Percentiles rank a stretch among this genome's conserved stretches.
Evolutionary conservation across 2,888 invertebrate genomes (phyloP).

Genomic region (Ceriagrion tenellum): DNA sequence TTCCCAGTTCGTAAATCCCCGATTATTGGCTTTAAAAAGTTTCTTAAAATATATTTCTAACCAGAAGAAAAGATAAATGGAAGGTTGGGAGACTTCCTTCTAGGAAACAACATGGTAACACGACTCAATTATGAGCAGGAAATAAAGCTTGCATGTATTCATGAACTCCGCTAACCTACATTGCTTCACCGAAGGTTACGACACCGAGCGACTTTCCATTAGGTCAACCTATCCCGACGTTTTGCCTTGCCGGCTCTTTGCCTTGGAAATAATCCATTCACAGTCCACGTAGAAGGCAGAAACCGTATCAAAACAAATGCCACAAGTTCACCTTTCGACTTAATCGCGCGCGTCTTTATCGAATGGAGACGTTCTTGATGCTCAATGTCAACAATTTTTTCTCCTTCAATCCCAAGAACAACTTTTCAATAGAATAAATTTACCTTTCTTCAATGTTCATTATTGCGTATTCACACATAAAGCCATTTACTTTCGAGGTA

Average conservation of each 20-base stretch:
- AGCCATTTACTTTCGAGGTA: too few relatives aligned
- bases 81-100: neutral
- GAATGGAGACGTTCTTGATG: neutral
- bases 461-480: too few relatives aligned
- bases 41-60: too few relatives aligned
- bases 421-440: neutral
- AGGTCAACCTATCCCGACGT: neutral
- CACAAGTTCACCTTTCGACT: neutral
- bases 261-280: conserved; percentile 10
- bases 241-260: neutral
- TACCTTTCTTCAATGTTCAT: neutral
- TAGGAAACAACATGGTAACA: neutral
- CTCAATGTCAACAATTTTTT: neutral
- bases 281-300: neutral
- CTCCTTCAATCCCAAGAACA: neutral
- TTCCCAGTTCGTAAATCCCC: too few relatives aligned
- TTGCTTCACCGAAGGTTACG: neutral
- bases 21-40: too few relatives aligned
- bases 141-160: neutral
- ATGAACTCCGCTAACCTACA: neutral
- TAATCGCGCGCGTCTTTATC: neutral
- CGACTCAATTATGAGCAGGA: neutral
- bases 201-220: neutral
- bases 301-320: neutral
- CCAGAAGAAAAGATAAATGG: too few relatives aligned